phyloP scores from a whole-genome alignment of 2,113 vertebrate genomes.

The Tragelaphus strepsiceros region DNA sequence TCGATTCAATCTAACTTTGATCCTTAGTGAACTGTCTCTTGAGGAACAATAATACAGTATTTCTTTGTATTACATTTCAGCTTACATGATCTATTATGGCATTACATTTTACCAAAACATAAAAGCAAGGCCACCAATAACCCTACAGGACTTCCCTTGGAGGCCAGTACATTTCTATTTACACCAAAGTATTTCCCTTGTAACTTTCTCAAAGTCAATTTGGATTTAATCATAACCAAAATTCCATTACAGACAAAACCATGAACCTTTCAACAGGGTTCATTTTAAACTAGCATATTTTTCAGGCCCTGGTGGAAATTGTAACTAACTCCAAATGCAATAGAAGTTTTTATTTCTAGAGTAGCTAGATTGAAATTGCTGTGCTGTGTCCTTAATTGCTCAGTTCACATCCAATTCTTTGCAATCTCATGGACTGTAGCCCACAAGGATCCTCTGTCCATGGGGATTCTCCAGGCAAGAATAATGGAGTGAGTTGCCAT shows the following conservation, averaged over 20 bases:
- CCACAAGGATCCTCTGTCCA: neutral
- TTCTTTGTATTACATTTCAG: conserved; percentile 27
- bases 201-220: neutral
- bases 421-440: accelerated
- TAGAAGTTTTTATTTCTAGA: neutral
- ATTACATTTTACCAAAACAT: neutral
- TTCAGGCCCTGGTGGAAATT: neutral
- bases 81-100: neutral
- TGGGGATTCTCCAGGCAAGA: neutral
- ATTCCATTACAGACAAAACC: neutral
- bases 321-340: neutral
- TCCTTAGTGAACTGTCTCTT: neutral
- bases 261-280: neutral
- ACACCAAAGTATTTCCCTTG: neutral
- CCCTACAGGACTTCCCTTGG: neutral
- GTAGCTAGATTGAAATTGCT: neutral
- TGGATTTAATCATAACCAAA: neutral
- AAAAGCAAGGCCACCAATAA: neutral
- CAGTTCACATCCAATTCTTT: accelerated
- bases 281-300: neutral
- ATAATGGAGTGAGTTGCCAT: neutral
- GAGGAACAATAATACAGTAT: neutral
- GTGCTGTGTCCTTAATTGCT: neutral
- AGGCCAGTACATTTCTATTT: neutral
- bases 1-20: conserved; percentile 40